Percentiles rank a stretch among this genome's conserved stretches.
Conservation (phyloP, 2,888 invertebrate genomes). For the Arctia plantaginis region DNA sequence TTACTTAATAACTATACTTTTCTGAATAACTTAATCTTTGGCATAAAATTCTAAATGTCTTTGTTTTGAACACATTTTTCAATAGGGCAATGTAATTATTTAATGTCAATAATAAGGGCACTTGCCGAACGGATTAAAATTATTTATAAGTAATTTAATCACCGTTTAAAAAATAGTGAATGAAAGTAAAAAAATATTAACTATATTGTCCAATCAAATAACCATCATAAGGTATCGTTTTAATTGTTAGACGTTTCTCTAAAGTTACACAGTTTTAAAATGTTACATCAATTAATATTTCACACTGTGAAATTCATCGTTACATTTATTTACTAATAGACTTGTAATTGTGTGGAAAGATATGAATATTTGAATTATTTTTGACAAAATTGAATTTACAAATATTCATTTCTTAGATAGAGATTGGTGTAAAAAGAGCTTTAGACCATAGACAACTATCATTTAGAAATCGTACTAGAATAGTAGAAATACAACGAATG, state of each 20-base stretch:
- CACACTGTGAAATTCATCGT: background rate
- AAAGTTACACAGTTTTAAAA: background rate
- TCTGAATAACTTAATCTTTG: conserved; percentile 10
- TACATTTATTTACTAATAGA: background rate
- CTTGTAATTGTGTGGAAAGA: too few species aligned
- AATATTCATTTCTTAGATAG: background rate
- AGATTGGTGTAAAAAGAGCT: conserved; percentile 19
- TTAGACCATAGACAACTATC: conserved; percentile 39
- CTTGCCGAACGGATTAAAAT: background rate
- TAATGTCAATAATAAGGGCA: conserved; percentile 9
- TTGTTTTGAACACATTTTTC: conserved; percentile 14
- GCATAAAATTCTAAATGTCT: background rate
- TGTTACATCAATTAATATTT: background rate
- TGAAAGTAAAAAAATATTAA: background rate
- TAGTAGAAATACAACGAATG: conserved; percentile 16
- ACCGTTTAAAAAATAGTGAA: background rate
- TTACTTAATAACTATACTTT: background rate
- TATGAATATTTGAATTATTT: too few species aligned
- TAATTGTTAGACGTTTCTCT: background rate
- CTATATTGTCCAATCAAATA: background rate
- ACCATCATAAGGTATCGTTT: background rate
- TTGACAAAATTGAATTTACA: background rate
- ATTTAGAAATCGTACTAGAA: conserved; percentile 23
- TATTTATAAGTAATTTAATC: background rate
- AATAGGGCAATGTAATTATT: conserved; percentile 10